Evolutionary conservation across 2,797 vertebrate species (phyloP), one percentile per base, ranked within the genome.

Genomic region (Botia kubotai): DNA sequence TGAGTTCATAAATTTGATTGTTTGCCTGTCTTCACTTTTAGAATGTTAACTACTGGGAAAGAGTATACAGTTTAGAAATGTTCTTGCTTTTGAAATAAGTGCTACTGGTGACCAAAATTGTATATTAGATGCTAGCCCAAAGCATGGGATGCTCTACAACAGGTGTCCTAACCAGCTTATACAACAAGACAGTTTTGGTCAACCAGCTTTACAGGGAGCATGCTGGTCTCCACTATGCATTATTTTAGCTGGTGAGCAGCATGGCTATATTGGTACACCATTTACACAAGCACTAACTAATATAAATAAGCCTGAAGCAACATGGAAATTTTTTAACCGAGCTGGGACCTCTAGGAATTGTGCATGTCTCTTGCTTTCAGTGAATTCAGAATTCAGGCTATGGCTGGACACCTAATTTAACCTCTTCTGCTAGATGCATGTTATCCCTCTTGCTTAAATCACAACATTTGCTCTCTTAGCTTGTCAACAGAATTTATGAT

Each of bases 351-450:
- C 17, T 19, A 5, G 19, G 71, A 53, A 68, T 75, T 73, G 53
- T 14, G 48, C 65, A 67, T 83, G n/a, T 75, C 39, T 76, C 7
- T 52, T 57, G 6, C 50, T 52, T 19, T 23, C 11, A 4, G 12
- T 75, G 16, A 23, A 72, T 29, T 43, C 8, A 43, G 7, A 43
- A 43, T 48, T 39, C 17, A 19, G 7, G 53, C 53, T 71, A 10
- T 36, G 69, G 10, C 4, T 14, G 26, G 26, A 62, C 39, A 58
- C 14, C 11, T 6, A 46, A 39, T 23, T 74, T 8, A 36, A 55
- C 17, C 6, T 17, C 6, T 53, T 16, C 7, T 33, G 55, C 6
- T 60, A 26, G 6, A 48, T 12, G 14, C 43, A 19, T 72, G 29
- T 58, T 6, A 6, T 72, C 29, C 13, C 3, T 7, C 5, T 77